A percentile compares a stretch with the other conserved stretches of the same genome.
Evolutionary conservation across 2,797 vertebrate species (phyloP).

Genomic region (Hypotaenidia philippensis): DNA sequence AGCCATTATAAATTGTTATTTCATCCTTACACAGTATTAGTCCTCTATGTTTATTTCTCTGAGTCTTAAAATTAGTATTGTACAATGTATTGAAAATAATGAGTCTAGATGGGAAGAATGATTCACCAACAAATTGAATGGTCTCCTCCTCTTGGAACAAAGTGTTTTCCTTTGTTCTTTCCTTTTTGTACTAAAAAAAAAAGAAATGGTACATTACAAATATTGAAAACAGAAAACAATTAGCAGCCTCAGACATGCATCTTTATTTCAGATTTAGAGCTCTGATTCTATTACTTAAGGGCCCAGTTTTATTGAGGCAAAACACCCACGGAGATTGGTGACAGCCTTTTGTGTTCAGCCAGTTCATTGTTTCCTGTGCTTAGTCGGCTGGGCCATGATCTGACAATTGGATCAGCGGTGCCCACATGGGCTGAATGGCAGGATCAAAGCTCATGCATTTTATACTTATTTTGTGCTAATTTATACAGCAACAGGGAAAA

Average conservation of each 20-base stretch:
- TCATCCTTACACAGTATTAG: background rate
- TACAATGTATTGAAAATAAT: background rate
- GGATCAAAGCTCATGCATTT: slow-evolving; percentile 5
- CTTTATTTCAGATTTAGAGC: background rate
- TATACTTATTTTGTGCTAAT: background rate
- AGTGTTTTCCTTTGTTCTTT: background rate
- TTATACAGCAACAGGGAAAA: background rate
- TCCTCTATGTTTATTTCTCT: background rate
- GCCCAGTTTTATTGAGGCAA: slow-evolving; percentile 12
- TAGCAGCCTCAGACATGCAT: background rate
- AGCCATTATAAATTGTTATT: background rate
- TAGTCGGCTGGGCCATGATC: background rate
- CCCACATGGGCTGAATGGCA: background rate
- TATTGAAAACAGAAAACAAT: slow-evolving; percentile 31
- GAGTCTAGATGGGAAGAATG: background rate
- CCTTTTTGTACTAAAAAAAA: background rate
- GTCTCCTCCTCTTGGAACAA: background rate
- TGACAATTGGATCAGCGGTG: background rate
- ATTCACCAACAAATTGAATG: background rate
- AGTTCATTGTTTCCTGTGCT: slow-evolving; percentile 25
- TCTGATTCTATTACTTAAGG: background rate
- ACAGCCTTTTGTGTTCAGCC: slow-evolving; percentile 20
- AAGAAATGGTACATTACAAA: background rate
- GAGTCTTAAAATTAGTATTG: background rate
- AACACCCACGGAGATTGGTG: slow-evolving; percentile 58